Evolutionary conservation across 1,140 invertebrate species (phyloP).

Genomic region (Leptinotarsa defecta): DNA sequence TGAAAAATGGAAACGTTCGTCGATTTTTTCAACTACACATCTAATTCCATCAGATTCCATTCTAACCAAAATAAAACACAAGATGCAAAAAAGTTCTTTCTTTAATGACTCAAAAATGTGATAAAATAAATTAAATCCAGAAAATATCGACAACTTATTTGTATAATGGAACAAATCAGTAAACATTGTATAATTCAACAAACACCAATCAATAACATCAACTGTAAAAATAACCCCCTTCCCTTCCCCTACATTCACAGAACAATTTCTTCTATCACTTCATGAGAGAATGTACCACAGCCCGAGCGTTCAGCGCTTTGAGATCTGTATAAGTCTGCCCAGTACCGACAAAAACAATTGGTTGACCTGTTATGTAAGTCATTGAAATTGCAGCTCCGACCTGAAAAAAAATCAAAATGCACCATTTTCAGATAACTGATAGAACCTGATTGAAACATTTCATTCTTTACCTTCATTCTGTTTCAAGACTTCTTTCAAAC

Average conservation of each 20-base stretch:
- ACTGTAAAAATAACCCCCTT: neutral
- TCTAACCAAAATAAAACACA: no score
- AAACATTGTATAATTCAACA: neutral
- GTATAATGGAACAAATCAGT: neutral
- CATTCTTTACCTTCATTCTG: no score
- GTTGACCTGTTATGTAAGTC: constrained; percentile 99
- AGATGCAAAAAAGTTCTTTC: no score
- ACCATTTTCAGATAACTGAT: no score
- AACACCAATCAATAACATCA: neutral
- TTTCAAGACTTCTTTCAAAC: neutral
- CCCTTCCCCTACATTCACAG: neutral
- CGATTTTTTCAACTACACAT: no score
- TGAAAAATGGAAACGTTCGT: no score
- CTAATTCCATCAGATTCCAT: no score
- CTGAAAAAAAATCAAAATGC: constrained; percentile 57
- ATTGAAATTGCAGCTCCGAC: constrained; percentile 99
- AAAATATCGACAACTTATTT: neutral
- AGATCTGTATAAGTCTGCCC: constrained; percentile 99
- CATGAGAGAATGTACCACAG: constrained; percentile 95
- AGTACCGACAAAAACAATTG: constrained; percentile 99
- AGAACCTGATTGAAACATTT: neutral
- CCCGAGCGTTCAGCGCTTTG: constrained; percentile 94
- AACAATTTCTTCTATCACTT: constrained; percentile 66
- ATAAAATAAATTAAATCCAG: constrained; percentile 4
- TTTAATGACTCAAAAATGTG: neutral